phyloP scores from a whole-genome alignment of 2,113 vertebrate genomes.

The Dicerorhinus sumatrensis region DNA sequence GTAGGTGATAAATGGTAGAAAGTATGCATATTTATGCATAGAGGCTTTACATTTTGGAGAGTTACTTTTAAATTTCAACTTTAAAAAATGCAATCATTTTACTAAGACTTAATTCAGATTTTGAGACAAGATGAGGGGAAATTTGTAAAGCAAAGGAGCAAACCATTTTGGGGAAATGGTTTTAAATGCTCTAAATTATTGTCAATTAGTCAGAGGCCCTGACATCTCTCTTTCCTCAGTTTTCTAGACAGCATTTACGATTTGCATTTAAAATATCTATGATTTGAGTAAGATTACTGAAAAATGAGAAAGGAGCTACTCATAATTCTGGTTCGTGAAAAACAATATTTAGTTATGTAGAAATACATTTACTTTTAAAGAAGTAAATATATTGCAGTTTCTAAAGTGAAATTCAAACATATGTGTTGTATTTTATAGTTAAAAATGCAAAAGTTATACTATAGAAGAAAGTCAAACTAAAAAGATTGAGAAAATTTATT shows the following conservation, averaged over 20 bases:
- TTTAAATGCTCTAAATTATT: neutral
- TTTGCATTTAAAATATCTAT: neutral
- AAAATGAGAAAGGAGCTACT: neutral
- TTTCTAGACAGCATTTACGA: neutral
- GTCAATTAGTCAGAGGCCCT: neutral
- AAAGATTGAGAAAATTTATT: neutral
- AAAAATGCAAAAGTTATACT: neutral
- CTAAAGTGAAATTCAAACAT: neutral
- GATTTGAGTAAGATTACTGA: neutral
- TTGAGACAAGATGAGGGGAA: neutral
- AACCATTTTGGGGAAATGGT: neutral
- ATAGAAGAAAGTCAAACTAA: neutral
- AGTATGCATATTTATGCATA: rapidly evolving
- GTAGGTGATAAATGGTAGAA: neutral
- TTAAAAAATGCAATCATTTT: neutral
- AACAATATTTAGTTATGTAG: neutral
- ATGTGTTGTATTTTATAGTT: neutral
- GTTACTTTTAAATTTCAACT: neutral
- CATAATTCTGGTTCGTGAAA: neutral
- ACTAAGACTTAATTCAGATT: neutral
- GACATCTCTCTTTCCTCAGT: neutral
- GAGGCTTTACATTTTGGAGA: neutral
- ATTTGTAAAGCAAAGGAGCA: neutral
- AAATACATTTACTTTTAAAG: neutral
- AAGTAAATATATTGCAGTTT: neutral